Percentiles rank a stretch among this genome's conserved stretches.
Conservation (phyloP, 2,797 vertebrate genomes). For the Pangasius sanitwongsei region DNA sequence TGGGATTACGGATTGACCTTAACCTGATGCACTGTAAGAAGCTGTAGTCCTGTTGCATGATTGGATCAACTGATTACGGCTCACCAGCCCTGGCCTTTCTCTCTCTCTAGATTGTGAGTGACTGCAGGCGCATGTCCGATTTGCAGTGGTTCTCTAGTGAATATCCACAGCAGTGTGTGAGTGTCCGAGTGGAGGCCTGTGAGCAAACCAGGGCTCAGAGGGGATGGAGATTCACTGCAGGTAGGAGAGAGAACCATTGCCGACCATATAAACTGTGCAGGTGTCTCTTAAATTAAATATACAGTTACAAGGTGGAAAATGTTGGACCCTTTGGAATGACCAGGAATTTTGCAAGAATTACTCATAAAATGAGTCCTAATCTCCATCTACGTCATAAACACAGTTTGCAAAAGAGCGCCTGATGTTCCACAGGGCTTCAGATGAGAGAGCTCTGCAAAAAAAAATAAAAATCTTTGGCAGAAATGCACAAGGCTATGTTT, state of each 20-base stretch:
- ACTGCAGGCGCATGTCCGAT: constrained; percentile 81
- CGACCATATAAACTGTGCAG: not conserved
- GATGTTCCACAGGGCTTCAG: not conserved
- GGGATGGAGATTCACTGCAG: constrained; percentile 84
- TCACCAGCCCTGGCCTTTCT: not conserved
- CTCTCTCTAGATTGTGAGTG: constrained; percentile 83
- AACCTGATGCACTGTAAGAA: not conserved
- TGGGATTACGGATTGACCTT: not conserved
- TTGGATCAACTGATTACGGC: not conserved
- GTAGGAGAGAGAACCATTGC: constrained; percentile 60
- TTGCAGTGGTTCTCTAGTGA: constrained; percentile 82
- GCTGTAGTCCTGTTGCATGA: not conserved
- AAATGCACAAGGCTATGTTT: not conserved
- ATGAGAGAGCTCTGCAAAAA: not conserved
- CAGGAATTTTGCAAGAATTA: not conserved
- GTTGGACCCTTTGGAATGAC: not conserved
- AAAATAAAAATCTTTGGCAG: not conserved
- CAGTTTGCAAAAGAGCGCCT: not conserved
- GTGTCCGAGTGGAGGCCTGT: constrained; percentile 78
- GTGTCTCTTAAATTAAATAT: not conserved
- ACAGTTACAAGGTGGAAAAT: not conserved
- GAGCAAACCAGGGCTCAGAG: constrained; percentile 79
- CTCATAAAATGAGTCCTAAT: not conserved
- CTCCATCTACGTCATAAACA: not conserved
- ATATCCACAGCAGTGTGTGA: constrained; percentile 71